Evolutionary conservation across 2,797 vertebrate species (phyloP).

Genomic region (Ctenopoma multispine): DNA sequence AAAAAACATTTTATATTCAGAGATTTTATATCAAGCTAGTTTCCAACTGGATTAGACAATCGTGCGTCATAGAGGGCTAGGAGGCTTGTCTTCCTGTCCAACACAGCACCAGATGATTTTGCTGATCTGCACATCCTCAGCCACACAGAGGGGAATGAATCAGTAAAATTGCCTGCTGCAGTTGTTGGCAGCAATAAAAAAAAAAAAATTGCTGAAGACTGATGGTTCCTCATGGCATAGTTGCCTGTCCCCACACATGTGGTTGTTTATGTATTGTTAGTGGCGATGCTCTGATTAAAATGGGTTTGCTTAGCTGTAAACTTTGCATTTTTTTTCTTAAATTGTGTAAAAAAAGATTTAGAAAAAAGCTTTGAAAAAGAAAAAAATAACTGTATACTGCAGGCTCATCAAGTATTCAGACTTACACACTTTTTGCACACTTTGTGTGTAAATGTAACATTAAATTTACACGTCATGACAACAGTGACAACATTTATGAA

Average conservation of each 20-base stretch:
- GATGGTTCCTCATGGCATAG: constrained; percentile 10
- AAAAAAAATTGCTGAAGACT: neutral
- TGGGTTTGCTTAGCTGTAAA: neutral
- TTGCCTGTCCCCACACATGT: constrained; percentile 18
- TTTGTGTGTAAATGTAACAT: too few relatives aligned
- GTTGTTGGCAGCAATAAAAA: constrained; percentile 16
- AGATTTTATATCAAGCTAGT: constrained; percentile 6
- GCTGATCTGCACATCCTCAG: constrained; percentile 36
- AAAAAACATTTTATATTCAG: neutral
- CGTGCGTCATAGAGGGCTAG: neutral
- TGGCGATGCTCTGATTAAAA: constrained; percentile 1
- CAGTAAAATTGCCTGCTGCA: constrained; percentile 34
- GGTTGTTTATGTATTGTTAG: constrained; percentile 21
- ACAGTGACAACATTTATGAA: too few relatives aligned
- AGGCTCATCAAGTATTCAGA: too few relatives aligned
- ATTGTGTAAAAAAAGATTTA: neutral
- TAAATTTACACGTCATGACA: too few relatives aligned
- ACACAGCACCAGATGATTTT: constrained; percentile 26
- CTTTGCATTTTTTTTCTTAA: neutral
- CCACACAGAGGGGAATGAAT: constrained; percentile 39
- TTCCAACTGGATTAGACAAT: constrained; percentile 2
- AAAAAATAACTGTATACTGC: too few relatives aligned
- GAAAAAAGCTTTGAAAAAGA: neutral
- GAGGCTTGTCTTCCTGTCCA: constrained; percentile 7
- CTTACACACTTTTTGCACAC: too few relatives aligned